A percentile compares a stretch with the other conserved stretches of the same genome.
Evolutionary conservation across 2,797 vertebrate genomes (phyloP).

Genomic region (Typhlichthys subterraneus): DNA sequence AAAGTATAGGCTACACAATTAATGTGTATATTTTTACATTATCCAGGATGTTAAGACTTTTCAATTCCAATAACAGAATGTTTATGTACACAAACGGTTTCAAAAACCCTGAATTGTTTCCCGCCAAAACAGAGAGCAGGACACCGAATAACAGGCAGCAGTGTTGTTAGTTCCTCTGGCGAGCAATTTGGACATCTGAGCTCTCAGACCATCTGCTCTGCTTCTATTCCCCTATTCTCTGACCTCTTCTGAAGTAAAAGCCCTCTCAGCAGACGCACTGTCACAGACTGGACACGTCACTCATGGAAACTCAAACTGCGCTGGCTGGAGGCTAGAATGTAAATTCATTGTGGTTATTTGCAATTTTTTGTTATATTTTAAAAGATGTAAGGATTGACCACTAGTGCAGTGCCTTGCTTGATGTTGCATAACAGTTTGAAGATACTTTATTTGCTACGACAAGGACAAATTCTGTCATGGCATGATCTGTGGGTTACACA

Average conservation of each 20-base stretch:
- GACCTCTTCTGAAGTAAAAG: neutral
- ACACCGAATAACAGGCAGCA: neutral
- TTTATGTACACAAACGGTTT: neutral
- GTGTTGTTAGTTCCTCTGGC: neutral
- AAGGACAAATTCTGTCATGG: too few species aligned
- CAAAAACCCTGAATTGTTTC: neutral
- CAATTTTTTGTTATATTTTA: too few species aligned
- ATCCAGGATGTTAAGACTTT: neutral
- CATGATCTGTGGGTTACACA: too few species aligned
- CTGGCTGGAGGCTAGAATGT: neutral
- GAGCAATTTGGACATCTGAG: neutral
- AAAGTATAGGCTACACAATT: neutral
- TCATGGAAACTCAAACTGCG: neutral
- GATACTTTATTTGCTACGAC: too few species aligned
- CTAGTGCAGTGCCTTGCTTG: too few species aligned
- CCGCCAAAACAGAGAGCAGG: neutral
- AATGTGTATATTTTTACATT: neutral
- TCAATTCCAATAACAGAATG: neutral
- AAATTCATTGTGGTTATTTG: neutral
- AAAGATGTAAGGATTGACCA: too few species aligned
- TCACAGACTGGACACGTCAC: neutral
- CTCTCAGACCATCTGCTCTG: constrained; percentile 4
- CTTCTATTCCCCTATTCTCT: neutral
- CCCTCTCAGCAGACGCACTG: too few species aligned
- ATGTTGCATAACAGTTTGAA: too few species aligned